A percentile compares a stretch with the other conserved stretches of the same genome.
Conservation (phyloP, 2,113 vertebrate genomes). For the Hypanus sabinus region DNA sequence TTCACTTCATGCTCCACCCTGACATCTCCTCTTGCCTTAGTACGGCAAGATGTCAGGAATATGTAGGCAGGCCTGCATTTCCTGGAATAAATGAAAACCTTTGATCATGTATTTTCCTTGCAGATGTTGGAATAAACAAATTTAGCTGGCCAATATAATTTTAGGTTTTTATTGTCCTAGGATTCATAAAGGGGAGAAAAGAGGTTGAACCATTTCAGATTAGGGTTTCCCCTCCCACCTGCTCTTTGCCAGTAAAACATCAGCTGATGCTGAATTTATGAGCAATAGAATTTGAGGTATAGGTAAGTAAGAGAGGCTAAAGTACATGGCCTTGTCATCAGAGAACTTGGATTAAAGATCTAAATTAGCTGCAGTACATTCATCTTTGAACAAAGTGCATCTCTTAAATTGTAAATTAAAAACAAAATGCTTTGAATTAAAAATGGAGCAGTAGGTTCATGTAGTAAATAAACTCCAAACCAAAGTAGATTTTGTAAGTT, state of each 20-base stretch:
- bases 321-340: neutral
- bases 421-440: slow-evolving; percentile 3
- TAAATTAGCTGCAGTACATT: slow-evolving; percentile 2
- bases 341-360: neutral
- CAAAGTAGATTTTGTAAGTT: slow-evolving; percentile 20
- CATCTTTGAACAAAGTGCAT: neutral
- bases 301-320: neutral
- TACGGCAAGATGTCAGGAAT: neutral
- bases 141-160: too few relatives aligned
- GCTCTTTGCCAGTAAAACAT: neutral
- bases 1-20: neutral
- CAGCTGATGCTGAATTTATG: too few relatives aligned
- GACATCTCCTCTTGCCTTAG: neutral
- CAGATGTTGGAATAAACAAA: neutral
- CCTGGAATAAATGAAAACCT: neutral
- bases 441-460: neutral
- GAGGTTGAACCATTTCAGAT: neutral
- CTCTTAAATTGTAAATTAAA: slow-evolving; percentile 5
- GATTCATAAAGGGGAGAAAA: neutral
- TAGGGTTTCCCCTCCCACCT: neutral
- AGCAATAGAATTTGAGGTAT: neutral
- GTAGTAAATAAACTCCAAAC: neutral
- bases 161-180: neutral
- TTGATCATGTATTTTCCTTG: neutral
- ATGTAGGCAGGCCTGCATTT: neutral